Base-by-base conservation (phyloP, 2,113 vertebrate genomes). In the Smithornis capensis region DNA sequence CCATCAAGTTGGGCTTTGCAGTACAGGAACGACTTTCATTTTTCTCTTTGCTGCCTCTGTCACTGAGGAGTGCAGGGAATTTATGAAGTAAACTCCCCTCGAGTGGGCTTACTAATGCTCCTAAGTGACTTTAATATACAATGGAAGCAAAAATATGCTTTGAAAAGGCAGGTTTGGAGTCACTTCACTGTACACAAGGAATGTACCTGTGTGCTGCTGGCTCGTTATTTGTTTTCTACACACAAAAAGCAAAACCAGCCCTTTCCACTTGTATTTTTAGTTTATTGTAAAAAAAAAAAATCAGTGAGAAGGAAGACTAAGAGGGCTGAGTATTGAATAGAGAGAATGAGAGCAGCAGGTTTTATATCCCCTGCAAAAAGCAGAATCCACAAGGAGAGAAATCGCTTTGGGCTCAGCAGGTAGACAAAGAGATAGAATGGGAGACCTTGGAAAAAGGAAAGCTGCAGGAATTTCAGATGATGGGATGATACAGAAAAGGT, bases 341-440 rank as follows among this genome's bases (percentile, higher is more conserved):
- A 78, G 53, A 45, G 67, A 70, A 77, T 18, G 44, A 84, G 53
- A 94, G 44, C 33, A 56, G 18, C 0, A 0, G 59, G 86, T 9
- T 89, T 95, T 95, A 40, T 60, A 22, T 53, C n/a, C 50, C 89
- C 62, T 37, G 62, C 57, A 76, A 52, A 73, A 64, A 44, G 44
- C 35, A 60, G 65, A 45, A 93, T 70, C 42, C 52, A 64, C 7
- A 21, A 33, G 4, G 4, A 76, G 62, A 42, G 22, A 89, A 85
- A 85, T 56, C 78, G 52, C 81, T 94, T 81, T 70, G 56, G 65
- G 81, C 89, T 92, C 62, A 87, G 92, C 91, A 84, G 71, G 69
- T 7, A 22, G 71, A 21, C 76, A 84, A 62, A 83, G 64, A 33
- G 40, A 69, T 75, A 35, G 68, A n/a, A 12, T 64, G n/a, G 28